Conservation (phyloP, 2,113 vertebrate genomes). For the Smithornis capensis region DNA sequence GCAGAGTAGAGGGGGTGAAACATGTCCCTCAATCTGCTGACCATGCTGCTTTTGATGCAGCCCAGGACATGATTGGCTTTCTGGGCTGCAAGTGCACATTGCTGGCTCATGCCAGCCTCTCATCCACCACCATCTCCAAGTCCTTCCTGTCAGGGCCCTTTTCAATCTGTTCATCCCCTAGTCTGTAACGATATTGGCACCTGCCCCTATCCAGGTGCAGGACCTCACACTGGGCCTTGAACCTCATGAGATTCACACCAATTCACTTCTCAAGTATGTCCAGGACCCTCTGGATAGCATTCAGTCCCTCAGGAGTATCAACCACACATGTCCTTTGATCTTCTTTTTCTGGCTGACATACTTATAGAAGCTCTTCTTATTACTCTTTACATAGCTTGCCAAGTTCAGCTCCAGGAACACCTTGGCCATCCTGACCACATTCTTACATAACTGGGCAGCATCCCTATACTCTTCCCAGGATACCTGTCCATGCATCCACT, state of each 20-base stretch:
- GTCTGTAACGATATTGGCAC: rapidly evolving
- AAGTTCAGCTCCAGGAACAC: background rate
- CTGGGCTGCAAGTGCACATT: rapidly evolving
- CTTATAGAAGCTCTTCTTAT: background rate
- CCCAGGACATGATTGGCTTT: background rate
- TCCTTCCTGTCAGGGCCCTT: background rate
- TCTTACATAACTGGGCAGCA: background rate
- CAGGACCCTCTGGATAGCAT: background rate
- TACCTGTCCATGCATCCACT: background rate
- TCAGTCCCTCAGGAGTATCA: no score
- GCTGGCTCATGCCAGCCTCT: background rate
- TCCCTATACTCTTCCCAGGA: no score
- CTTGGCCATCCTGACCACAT: no score
- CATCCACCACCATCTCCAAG: background rate
- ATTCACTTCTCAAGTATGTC: background rate
- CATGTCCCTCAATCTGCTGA: rapidly evolving
- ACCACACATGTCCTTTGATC: background rate
- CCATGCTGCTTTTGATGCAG: background rate
- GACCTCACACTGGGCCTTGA: background rate
- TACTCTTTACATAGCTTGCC: background rate
- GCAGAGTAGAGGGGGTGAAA: background rate
- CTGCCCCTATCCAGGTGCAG: background rate
- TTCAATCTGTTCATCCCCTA: background rate
- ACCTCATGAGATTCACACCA: background rate
- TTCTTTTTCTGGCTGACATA: background rate